Conservation (phyloP, 2,797 vertebrate genomes). For the Typhlichthys subterraneus region DNA sequence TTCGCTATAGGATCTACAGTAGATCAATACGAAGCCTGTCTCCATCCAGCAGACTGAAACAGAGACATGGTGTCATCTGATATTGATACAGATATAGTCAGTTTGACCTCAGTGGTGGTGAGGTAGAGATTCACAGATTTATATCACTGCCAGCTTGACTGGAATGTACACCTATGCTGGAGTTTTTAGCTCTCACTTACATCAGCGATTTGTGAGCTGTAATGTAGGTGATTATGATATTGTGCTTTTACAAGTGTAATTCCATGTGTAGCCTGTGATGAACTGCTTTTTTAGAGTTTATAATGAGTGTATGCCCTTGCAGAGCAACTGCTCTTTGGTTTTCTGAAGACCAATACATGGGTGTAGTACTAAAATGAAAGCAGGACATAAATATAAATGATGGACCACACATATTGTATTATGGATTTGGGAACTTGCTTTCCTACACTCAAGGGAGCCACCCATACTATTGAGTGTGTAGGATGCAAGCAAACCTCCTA, state of each 20-base stretch:
- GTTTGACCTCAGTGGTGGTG: conserved; percentile 27
- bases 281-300: too few relatives aligned
- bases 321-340: background rate
- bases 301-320: too few relatives aligned
- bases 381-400: background rate
- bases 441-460: background rate
- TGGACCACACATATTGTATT: background rate
- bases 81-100: conserved; percentile 37
- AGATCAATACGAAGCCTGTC: conserved; percentile 49
- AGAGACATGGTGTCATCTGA: conserved; percentile 41
- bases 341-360: background rate
- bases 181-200: background rate
- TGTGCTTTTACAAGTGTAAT: background rate
- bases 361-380: too few relatives aligned
- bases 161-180: background rate
- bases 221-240: background rate
- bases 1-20: conserved; percentile 5
- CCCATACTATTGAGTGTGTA: too few relatives aligned
- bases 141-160: conserved; percentile 12
- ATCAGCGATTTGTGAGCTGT: background rate
- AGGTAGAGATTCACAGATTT: conserved; percentile 12
- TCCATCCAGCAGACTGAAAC: conserved; percentile 24
- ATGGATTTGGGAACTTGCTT: conserved; percentile 3
- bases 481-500: background rate
- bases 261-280: too few relatives aligned